phyloP scores from a whole-genome alignment of 2,888 invertebrate species.

The Parochlus steinenii region DNA sequence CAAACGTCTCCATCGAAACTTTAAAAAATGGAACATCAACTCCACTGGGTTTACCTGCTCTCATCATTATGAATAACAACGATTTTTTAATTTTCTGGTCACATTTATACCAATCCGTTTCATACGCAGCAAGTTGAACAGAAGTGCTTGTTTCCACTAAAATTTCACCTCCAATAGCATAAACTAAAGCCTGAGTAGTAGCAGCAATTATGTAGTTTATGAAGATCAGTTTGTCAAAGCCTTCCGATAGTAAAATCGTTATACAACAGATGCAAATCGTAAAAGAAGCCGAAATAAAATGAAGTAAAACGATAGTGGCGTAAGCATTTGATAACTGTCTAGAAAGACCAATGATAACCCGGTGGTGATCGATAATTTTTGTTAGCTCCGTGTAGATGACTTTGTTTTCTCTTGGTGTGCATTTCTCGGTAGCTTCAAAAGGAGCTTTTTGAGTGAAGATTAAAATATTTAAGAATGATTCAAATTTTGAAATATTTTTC shows the following conservation, averaged over 20 bases:
- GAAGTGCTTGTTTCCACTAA: conserved; percentile 2
- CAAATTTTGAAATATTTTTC: background rate
- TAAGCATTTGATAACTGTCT: background rate
- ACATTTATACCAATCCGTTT: conserved; percentile 7
- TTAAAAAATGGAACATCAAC: conserved; percentile 8
- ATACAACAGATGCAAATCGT: conserved; percentile 1
- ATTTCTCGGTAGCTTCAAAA: background rate
- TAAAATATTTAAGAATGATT: too few relatives aligned
- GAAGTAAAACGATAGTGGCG: conserved; percentile 1
- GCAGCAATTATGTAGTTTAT: conserved; percentile 1
- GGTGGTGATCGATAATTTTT: background rate
- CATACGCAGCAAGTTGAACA: conserved; percentile 1
- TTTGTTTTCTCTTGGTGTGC: conserved; percentile 1
- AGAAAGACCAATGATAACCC: conserved; percentile 1
- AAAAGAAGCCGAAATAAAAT: conserved; percentile 2
- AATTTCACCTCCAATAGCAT: conserved; percentile 4
- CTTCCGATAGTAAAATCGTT: conserved; percentile 3
- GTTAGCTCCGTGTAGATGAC: background rate
- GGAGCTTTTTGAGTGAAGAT: background rate
- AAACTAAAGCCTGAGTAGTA: background rate
- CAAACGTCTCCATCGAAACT: conserved; percentile 6
- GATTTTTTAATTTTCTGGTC: background rate
- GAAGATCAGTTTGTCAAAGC: conserved; percentile 1
- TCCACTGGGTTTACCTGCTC: background rate
- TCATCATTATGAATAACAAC: conserved; percentile 3